Evolutionary conservation across 1,140 invertebrate species (phyloP).

Genomic region (Penaeus vannamei): DNA sequence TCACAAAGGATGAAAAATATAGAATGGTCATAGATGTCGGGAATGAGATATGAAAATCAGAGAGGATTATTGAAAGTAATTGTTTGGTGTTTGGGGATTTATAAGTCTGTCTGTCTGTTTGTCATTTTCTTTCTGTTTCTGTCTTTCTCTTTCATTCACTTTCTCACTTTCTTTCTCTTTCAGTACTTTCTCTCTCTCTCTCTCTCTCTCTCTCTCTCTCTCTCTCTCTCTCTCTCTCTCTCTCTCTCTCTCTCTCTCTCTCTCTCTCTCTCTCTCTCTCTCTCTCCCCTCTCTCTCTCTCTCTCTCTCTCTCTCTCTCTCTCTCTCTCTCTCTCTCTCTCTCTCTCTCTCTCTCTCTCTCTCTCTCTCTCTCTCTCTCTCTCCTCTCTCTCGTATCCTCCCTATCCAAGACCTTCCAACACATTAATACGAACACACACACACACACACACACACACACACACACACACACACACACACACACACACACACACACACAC

Average conservation of each 20-base stretch:
- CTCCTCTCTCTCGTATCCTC: background rate
- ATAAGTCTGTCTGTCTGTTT: too few species aligned
- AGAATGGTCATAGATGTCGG: too few species aligned
- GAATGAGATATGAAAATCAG: too few species aligned
- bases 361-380: background rate
- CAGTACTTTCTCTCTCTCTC: background rate
- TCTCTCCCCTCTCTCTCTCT: constrained; percentile 29
- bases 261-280: constrained; percentile 3
- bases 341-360: background rate
- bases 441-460: constrained; percentile 44
- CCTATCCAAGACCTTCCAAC: background rate
- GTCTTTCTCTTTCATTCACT: background rate
- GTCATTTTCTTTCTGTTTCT: background rate
- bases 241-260: background rate
- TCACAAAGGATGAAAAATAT: too few species aligned
- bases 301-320: background rate
- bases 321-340: constrained; percentile 24
- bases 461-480: constrained; percentile 30
- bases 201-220: constrained; percentile 19
- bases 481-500: constrained; percentile 5
- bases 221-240: too few species aligned
- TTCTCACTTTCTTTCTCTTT: constrained; percentile 9
- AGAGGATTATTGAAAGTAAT: too few species aligned
- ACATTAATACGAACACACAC: constrained; percentile 25
- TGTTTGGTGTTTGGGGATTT: too few species aligned